Percentiles rank a stretch among this genome's conserved stretches.
Evolutionary conservation across 2,888 invertebrate species (phyloP).

Genomic region (Rutpela maculata): DNA sequence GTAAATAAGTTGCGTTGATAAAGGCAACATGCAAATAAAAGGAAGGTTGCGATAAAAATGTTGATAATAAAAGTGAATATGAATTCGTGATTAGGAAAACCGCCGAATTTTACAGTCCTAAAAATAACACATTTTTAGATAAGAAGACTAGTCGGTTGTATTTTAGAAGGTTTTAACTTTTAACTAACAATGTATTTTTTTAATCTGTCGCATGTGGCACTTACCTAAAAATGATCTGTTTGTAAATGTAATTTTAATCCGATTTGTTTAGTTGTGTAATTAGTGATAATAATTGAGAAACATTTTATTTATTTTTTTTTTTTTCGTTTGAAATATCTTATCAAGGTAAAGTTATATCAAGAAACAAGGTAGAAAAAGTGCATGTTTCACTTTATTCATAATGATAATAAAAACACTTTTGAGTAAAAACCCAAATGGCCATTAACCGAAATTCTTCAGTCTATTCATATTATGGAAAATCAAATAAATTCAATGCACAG

Average conservation of each 20-base stretch:
- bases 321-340: neutral
- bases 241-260: neutral
- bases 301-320: neutral
- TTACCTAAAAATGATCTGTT: neutral
- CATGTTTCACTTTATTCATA: no score
- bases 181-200: constrained; percentile 3
- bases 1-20: constrained; percentile 9
- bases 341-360: no score
- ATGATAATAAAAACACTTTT: no score
- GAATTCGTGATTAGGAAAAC: neutral
- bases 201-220: constrained; percentile 7
- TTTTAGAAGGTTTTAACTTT: neutral
- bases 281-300: constrained; percentile 4
- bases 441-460: no score
- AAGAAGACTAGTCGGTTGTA: constrained; percentile 4
- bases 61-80: constrained; percentile 18
- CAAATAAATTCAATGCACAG: no score
- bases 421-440: no score
- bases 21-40: constrained; percentile 23
- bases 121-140: constrained; percentile 20
- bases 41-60: constrained; percentile 11
- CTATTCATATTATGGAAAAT: no score
- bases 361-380: no score
- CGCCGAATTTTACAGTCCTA: neutral
- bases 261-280: neutral